Conservation (phyloP, 1,140 invertebrate genomes). For the Thaumetopoea pityocampa region DNA sequence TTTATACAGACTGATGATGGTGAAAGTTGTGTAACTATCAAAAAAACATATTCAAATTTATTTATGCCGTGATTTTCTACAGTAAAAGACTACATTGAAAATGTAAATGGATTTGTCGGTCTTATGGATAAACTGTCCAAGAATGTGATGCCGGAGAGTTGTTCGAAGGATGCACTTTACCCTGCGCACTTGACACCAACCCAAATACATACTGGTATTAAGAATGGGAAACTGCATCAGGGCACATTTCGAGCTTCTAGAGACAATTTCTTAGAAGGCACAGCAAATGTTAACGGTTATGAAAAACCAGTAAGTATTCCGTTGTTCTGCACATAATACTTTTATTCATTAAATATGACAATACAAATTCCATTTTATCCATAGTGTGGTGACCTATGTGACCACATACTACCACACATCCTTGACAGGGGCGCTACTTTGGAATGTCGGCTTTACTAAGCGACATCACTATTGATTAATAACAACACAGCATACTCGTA, state of each 20-base stretch:
- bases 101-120: conserved; percentile 78
- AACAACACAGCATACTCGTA: too few relatives aligned
- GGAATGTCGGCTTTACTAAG: conserved; percentile 5
- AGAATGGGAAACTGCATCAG: conserved; percentile 86
- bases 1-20: too few relatives aligned
- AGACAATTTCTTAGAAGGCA: conserved; percentile 97
- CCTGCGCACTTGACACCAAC: conserved; percentile 89
- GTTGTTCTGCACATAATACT: conserved; percentile 1
- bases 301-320: conserved; percentile 82
- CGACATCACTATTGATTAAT: too few relatives aligned
- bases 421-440: too few relatives aligned
- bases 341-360: conserved; percentile 3
- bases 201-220: conserved; percentile 88
- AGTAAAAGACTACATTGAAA: conserved; percentile 85
- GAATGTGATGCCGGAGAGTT: conserved; percentile 79
- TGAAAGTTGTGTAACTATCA: neutral
- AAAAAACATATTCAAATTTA: neutral
- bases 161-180: conserved; percentile 83
- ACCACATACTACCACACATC: too few relatives aligned
- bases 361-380: too few relatives aligned
- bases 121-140: conserved; percentile 89
- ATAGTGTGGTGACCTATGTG: too few relatives aligned
- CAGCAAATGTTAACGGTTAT: conserved; percentile 86
- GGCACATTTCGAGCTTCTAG: conserved; percentile 90
- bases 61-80: conserved; percentile 45